Base-by-base conservation (phyloP, 2,888 invertebrate genomes). In the Oegoconia quadripuncta region DNA sequence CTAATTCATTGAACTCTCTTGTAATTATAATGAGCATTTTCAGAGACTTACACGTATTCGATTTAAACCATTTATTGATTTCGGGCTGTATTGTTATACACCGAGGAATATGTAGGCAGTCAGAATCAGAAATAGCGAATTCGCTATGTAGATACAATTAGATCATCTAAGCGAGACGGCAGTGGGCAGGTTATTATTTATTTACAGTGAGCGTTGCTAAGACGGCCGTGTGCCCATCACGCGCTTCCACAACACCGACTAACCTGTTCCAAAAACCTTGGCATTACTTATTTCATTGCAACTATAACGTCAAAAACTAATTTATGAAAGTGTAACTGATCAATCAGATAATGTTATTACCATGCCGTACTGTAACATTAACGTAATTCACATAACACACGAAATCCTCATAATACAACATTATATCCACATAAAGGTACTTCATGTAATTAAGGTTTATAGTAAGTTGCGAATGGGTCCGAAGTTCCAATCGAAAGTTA, bases 121-220 rank as follows among this genome's bases (percentile, higher is more conserved):
- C 74, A 76, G 61, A 57, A 46, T 70, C 74, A 64, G 64, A 81
- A 84, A 83, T 84, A 83, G 77, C 73, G 41, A 61, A 66, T 63
- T 65, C 64, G 59, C 49, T 56, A 63, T 61, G 62, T 60, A 61
- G 52, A 64, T 75, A 82, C 76, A 81, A 84, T 86, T 86, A 86
- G 86, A 71, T 86, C 86, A 87, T n/a, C n/a, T n/a, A n/a, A n/a
- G n/a, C n/a, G n/a, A n/a, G n/a, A n/a, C n/a, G n/a, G n/a, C n/a
- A n/a, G n/a, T n/a, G n/a, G n/a, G n/a, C n/a, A n/a, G n/a, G n/a
- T n/a, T n/a, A n/a, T 78, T 83, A 78, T 78, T 80, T 84, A 86
- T 84, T 86, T 83, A 79, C 75, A 76, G 79, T 74, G 64, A 68
- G 60, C 70, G 62, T 61, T 59, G 64, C 63, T 67, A 55, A 61